Percentiles rank a stretch among this genome's conserved stretches.
Conservation (phyloP, 2,113 vertebrate genomes). For the Ceyx cyanopectus region DNA sequence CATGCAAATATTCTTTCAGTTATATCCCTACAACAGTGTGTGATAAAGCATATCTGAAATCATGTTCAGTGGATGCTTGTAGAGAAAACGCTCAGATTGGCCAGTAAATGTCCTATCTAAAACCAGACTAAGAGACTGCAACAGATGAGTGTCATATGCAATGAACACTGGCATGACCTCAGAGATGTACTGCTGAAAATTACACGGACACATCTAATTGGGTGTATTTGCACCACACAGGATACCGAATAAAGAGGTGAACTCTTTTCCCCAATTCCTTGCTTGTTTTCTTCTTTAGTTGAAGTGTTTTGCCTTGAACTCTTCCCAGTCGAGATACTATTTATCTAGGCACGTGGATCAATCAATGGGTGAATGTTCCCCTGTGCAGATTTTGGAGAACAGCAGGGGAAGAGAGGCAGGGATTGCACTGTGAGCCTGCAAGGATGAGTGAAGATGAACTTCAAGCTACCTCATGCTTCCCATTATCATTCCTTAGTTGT, state of each 20-base stretch:
- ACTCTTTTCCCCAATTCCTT: conserved; percentile 9
- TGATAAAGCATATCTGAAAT: neutral
- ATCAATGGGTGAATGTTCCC: neutral
- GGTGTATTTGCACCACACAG: conserved; percentile 78
- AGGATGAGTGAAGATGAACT: neutral
- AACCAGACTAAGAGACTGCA: neutral
- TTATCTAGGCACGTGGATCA: neutral
- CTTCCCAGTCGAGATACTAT: conserved; percentile 23
- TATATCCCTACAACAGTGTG: rapidly evolving
- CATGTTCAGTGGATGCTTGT: neutral
- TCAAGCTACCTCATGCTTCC: conserved; percentile 2
- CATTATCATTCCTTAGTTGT: conserved; percentile 59
- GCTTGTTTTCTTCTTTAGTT: conserved; percentile 63
- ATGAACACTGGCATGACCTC: neutral
- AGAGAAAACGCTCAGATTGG: neutral
- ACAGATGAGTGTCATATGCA: neutral
- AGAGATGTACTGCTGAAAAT: conserved; percentile 78
- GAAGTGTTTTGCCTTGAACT: conserved; percentile 76
- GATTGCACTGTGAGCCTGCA: neutral
- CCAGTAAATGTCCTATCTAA: neutral
- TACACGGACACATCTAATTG: conserved; percentile 81
- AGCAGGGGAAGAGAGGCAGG: neutral
- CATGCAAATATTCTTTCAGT: neutral
- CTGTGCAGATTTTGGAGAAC: neutral
- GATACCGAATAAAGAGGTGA: conserved; percentile 69